These are phyloP conservation scores for Galeopsomyia nigrocyanea DNA, from an alignment of 2,888 invertebrate species.

Conservation along the genomic window DNA sequence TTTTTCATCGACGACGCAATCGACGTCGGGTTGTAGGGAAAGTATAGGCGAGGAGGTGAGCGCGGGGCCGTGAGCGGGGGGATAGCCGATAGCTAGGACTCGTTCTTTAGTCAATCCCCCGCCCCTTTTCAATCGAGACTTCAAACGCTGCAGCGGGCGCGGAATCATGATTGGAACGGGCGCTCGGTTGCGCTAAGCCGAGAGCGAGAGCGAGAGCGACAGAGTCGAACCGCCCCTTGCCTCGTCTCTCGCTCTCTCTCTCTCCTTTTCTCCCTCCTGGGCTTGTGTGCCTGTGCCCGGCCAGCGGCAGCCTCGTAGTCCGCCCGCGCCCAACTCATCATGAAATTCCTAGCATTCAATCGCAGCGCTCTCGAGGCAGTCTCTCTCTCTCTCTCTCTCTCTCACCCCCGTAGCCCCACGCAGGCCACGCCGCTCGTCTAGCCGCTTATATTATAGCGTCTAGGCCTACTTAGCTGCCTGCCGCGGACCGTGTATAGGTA, in stretches of 20 bases:
- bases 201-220: no score
- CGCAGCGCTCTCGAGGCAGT: slow-evolving; percentile 57
- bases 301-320: slow-evolving; percentile 58
- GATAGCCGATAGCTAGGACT: slow-evolving; percentile 64
- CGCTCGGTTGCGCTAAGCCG: slow-evolving; percentile 62
- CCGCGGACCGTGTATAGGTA: slow-evolving; percentile 58
- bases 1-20: slow-evolving; percentile 38
- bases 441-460: no score
- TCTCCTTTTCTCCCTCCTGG: slow-evolving; percentile 24
- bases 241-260: slow-evolving; percentile 56
- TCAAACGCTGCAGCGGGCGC: slow-evolving; percentile 66
- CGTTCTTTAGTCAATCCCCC: slow-evolving; percentile 69
- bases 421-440: slow-evolving; percentile 54
- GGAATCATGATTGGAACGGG: slow-evolving; percentile 69
- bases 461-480: slow-evolving; percentile 47
- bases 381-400: no score
- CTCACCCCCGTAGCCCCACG: slow-evolving; percentile 50
- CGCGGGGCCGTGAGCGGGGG: slow-evolving; percentile 47
- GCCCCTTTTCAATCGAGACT: slow-evolving; percentile 69
- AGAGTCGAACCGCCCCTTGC: slow-evolving; percentile 54
- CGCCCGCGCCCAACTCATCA: slow-evolving; percentile 70
- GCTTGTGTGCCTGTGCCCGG: background rate
- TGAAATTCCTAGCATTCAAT: slow-evolving; percentile 70
- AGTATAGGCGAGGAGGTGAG: slow-evolving; percentile 29
- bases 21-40: slow-evolving; percentile 33